phyloP scores from a whole-genome alignment of 1,140 invertebrate genomes.

The Cheumatopsyche charites region DNA sequence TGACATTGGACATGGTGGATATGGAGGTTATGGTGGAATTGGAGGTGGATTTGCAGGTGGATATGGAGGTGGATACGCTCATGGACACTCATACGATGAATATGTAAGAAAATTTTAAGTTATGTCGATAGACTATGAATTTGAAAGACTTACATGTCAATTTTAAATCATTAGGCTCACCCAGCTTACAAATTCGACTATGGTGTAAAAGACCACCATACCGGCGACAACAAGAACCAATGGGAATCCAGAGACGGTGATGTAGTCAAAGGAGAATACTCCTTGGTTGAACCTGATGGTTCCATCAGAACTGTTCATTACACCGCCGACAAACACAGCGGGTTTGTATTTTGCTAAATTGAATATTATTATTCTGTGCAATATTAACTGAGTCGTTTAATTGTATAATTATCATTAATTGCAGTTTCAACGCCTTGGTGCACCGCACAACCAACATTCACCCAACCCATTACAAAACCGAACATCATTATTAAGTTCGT shows the following conservation, averaged over 20 bases:
- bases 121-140: not conserved
- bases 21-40: not conserved
- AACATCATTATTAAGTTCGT: constrained; percentile 20
- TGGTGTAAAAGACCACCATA: constrained; percentile 34
- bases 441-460: constrained; percentile 29
- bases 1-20: constrained; percentile 4
- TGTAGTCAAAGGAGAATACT: constrained; percentile 35
- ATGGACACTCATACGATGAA: constrained; percentile 30
- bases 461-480: constrained; percentile 25
- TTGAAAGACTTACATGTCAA: not conserved
- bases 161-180: constrained; percentile 28
- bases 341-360: constrained; percentile 16
- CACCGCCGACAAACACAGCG: constrained; percentile 29
- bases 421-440: constrained; percentile 26
- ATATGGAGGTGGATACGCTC: constrained; percentile 12
- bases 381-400: not conserved
- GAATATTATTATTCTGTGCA: not conserved
- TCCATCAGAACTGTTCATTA: constrained; percentile 33
- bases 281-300: constrained; percentile 32
- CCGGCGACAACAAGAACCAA: constrained; percentile 34
- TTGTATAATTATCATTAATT: constrained; percentile 11
- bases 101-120: constrained; percentile 25
- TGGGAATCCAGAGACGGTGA: constrained; percentile 34
- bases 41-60: constrained; percentile 29
- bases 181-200: constrained; percentile 35